phyloP scores from a whole-genome alignment of 2,113 vertebrate genomes.

The Sinocyclocheilus anshuiensis region DNA sequence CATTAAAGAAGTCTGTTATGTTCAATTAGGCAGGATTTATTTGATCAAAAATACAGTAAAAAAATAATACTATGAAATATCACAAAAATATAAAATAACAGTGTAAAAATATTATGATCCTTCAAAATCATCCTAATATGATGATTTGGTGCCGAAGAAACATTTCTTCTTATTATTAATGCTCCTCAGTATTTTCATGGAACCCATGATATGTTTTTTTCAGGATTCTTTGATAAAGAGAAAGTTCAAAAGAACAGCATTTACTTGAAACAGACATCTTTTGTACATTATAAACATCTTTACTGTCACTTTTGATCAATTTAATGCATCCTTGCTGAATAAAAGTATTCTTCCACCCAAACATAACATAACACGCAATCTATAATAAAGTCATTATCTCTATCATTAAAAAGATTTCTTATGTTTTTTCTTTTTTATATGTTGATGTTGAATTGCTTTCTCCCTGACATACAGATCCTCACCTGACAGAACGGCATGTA shows the following conservation, averaged over 20 bases:
- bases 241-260: too few species aligned
- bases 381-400: background rate
- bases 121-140: background rate
- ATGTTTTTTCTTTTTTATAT: too few species aligned
- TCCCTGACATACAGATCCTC: background rate
- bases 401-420: background rate
- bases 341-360: background rate
- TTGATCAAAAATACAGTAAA: background rate
- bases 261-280: too few species aligned
- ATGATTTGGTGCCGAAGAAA: background rate
- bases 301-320: background rate
- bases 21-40: background rate
- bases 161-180: background rate
- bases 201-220: too few species aligned
- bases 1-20: background rate
- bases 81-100: too few species aligned
- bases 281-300: background rate
- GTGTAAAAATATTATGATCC: background rate
- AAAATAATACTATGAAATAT: background rate
- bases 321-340: background rate
- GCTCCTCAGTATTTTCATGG: background rate
- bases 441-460: background rate
- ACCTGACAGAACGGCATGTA: conserved; percentile 65
- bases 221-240: too few species aligned
- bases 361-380: background rate